phyloP scores from a whole-genome alignment of 2,113 vertebrate genomes.

The Thermophis baileyi region DNA sequence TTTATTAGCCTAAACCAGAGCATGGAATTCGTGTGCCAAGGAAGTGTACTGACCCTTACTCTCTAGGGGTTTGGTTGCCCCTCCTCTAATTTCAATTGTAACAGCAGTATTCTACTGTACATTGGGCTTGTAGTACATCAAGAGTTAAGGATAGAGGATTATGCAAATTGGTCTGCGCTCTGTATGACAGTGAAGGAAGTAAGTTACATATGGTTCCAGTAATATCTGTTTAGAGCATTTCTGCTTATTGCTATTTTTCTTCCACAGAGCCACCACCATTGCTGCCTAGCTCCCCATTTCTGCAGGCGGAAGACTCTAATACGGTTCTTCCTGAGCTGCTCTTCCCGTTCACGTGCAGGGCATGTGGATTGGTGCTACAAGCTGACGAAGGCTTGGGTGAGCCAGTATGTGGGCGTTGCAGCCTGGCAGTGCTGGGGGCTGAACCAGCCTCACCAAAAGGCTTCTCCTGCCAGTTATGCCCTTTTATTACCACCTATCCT shows the following conservation, averaged over 20 bases:
- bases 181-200: not conserved
- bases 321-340: conserved; percentile 78
- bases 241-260: conserved; percentile 40
- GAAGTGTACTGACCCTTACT: not conserved
- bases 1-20: not conserved
- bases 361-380: conserved; percentile 86
- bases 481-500: conserved; percentile 94
- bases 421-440: conserved; percentile 80
- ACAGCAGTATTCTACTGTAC: not conserved
- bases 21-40: not conserved
- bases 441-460: conserved; percentile 82
- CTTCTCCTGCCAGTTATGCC: conserved; percentile 88
- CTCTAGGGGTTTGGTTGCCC: not conserved
- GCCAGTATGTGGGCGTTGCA: conserved; percentile 87
- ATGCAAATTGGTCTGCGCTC: not conserved
- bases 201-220: not conserved
- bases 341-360: conserved; percentile 87
- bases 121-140: not conserved
- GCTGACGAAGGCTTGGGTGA: conserved; percentile 82
- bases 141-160: not conserved
- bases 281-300: conserved; percentile 69
- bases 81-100: not conserved
- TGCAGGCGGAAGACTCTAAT: conserved; percentile 66
- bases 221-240: not conserved
- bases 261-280: conserved; percentile 46